Conservation (phyloP, 2,113 vertebrate species). For the Nothobranchius kuhntae region DNA sequence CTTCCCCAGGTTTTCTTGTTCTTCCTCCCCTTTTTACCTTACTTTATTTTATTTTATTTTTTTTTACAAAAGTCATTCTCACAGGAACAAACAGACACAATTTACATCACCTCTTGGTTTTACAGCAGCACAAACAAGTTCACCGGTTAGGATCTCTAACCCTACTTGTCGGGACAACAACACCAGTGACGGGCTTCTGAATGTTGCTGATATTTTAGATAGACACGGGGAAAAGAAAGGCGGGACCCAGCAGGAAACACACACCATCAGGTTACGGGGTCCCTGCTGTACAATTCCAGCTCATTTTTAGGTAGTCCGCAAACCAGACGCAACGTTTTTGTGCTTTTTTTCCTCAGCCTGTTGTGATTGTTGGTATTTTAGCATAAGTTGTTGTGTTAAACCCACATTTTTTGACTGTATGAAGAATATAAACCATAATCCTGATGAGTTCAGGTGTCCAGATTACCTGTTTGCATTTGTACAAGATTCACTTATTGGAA, state of each 20-base stretch:
- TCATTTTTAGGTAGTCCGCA: slow-evolving; percentile 34
- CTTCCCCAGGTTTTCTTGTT: slow-evolving; percentile 13
- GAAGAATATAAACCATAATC: slow-evolving; percentile 30
- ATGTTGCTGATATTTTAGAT: slow-evolving; percentile 48
- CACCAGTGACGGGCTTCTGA: slow-evolving; percentile 38
- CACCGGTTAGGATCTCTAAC: slow-evolving; percentile 65
- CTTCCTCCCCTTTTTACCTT: neutral
- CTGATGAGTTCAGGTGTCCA: slow-evolving; percentile 36
- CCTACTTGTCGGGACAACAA: slow-evolving; percentile 61
- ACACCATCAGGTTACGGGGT: slow-evolving; percentile 15
- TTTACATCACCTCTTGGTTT: slow-evolving; percentile 73
- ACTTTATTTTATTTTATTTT: slow-evolving; percentile 4
- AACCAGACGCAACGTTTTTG: slow-evolving; percentile 37
- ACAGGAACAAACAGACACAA: slow-evolving; percentile 71
- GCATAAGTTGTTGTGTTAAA: slow-evolving; percentile 31
- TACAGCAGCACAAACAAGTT: slow-evolving; percentile 73
- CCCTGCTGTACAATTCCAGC: slow-evolving; percentile 24
- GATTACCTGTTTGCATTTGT: slow-evolving; percentile 38
- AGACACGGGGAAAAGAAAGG: slow-evolving; percentile 44
- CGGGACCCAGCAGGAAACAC: slow-evolving; percentile 31
- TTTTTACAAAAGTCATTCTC: slow-evolving; percentile 58
- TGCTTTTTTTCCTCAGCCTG: slow-evolving; percentile 44
- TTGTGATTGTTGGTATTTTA: slow-evolving; percentile 21
- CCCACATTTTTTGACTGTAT: slow-evolving; percentile 17
- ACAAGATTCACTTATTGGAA: slow-evolving; percentile 28